Conservation (phyloP, 2,888 invertebrate genomes). For the Brenthis daphne region DNA sequence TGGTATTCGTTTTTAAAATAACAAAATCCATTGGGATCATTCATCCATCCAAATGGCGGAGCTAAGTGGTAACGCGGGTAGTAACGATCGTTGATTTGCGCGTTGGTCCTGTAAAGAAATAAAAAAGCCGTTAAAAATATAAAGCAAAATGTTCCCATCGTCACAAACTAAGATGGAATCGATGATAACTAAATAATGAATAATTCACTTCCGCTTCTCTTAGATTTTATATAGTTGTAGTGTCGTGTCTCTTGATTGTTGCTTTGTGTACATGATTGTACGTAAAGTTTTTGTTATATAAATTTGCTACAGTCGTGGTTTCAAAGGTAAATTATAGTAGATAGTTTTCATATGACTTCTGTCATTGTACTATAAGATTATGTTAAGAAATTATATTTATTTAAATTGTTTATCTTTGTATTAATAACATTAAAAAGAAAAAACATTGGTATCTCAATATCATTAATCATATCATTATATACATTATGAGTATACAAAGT, state of each 20-base stretch:
- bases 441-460: too few relatives aligned
- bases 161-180: neutral
- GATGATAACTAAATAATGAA: neutral
- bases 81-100: constrained; percentile 45
- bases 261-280: neutral
- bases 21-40: constrained; percentile 81
- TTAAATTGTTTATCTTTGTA: too few relatives aligned
- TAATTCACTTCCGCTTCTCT: neutral
- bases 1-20: constrained; percentile 65
- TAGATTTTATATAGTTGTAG: constrained; percentile 16
- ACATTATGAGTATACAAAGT: too few relatives aligned
- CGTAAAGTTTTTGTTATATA: constrained; percentile 2
- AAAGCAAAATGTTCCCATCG: constrained; percentile 15
- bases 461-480: too few relatives aligned
- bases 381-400: too few relatives aligned
- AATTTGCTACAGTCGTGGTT: constrained; percentile 8
- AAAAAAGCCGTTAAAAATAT: constrained; percentile 40
- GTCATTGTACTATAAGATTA: neutral
- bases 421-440: too few relatives aligned
- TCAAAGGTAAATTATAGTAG: neutral
- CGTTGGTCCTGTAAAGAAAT: constrained; percentile 41
- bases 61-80: constrained; percentile 64
- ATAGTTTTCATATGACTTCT: constrained; percentile 11
- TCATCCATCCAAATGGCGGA: constrained; percentile 75
- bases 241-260: neutral